Base-by-base conservation (phyloP, 1,140 invertebrate genomes). In the Sminthurinus signatus region DNA sequence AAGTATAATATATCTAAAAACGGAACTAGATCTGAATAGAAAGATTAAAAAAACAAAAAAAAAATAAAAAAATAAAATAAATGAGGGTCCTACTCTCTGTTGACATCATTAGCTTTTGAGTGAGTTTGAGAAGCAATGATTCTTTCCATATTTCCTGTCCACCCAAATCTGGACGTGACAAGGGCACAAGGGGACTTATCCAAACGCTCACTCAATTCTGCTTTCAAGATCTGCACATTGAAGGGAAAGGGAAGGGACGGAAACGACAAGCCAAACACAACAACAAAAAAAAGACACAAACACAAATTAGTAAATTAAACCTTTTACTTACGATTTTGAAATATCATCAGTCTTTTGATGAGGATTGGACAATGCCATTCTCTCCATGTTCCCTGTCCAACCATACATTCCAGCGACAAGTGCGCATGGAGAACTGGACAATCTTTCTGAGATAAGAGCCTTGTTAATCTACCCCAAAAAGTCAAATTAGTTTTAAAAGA, bases 341-440 rank as follows among this genome's bases (percentile, higher is more conserved):
- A 91, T 85, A 81, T 98, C 96, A 74, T 96, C 88, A 2, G 89
- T 78, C 78, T 98, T 98, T 74, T 96, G 93, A 79, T 98, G 96
- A 21, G 96, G 94, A 77, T 99, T 97, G 14, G 93, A 93, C 67
- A 92, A 82, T 58, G 94, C 94, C 52, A 99, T 83, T 58, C 96
- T 83, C 78, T 99, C 96, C 96, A 99, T 99, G 76, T 99, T 99
- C 62, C 95, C 96, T 71, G 95, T 97, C 94, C 93, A 96, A 59
- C 94, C 94, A 77, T 95, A 98, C 80, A 92, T 88, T 64, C 88
- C 89, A 46, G 96, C 95, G n/a, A 98, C 92, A 31, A 99, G 79
- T 29, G 95, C 96, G 78, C 93, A 97, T 0, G 96, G 95, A 2
- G 96, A 98, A 63, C 86, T 86, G 44, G 88, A 86, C 21, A 99